Conservation (phyloP, 2,113 vertebrate genomes). For the Myanophis thanlyinensis region DNA sequence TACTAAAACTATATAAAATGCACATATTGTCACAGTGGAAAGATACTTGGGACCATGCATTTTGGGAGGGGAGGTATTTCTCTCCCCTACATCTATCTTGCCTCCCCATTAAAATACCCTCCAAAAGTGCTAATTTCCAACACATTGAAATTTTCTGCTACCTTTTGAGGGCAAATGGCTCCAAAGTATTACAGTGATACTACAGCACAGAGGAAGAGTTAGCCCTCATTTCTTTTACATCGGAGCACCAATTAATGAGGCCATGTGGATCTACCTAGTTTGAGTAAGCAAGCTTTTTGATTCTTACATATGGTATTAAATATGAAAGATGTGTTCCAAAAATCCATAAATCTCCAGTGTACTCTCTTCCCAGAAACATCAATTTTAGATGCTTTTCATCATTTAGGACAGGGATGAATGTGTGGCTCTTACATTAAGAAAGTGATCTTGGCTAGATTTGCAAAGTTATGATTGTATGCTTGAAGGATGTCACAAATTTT, state of each 20-base stretch:
- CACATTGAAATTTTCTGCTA: neutral
- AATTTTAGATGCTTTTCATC: neutral
- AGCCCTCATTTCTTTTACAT: neutral
- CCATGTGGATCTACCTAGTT: neutral
- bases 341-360: neutral
- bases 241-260: neutral
- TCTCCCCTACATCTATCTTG: neutral
- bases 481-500: neutral
- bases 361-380: neutral
- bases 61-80: neutral
- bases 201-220: neutral
- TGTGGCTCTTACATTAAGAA: neutral
- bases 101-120: neutral
- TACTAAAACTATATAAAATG: neutral
- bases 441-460: neutral
- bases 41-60: neutral
- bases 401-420: neutral
- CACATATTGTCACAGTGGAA: neutral
- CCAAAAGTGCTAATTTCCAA: neutral
- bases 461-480: neutral
- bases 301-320: neutral
- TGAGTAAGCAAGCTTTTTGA: neutral
- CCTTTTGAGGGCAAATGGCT: neutral
- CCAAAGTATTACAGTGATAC: neutral
- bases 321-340: neutral